A percentile compares a stretch with the other conserved stretches of the same genome.
Conservation (phyloP, 2,797 vertebrate genomes). For the Brachymystax lenok region DNA sequence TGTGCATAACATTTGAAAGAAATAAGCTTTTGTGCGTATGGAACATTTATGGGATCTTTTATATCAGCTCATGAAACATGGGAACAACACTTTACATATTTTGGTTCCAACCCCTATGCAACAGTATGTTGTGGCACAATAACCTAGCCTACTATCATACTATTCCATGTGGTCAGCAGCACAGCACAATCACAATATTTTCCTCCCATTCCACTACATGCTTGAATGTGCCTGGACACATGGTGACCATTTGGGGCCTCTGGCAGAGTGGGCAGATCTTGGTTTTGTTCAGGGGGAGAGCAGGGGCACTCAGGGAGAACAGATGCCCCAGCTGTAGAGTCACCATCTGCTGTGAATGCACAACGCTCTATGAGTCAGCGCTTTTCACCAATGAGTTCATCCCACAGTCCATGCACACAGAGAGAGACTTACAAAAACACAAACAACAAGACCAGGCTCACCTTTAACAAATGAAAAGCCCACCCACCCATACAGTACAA, state of each 20-base stretch:
- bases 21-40: no score
- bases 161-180: slow-evolving; percentile 21
- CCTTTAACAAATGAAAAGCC: background rate
- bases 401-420: slow-evolving; percentile 26
- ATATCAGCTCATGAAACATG: no score
- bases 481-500: background rate
- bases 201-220: slow-evolving; percentile 44
- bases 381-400: slow-evolving; percentile 59
- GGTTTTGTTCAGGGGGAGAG: slow-evolving; percentile 38
- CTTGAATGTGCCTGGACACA: slow-evolving; percentile 55
- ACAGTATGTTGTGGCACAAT: background rate
- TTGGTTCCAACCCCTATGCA: background rate
- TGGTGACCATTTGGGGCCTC: slow-evolving; percentile 55
- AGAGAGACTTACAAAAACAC: background rate
- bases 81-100: no score
- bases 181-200: slow-evolving; percentile 25
- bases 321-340: slow-evolving; percentile 57
- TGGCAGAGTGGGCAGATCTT: slow-evolving; percentile 45
- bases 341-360: slow-evolving; percentile 38
- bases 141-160: slow-evolving; percentile 1
- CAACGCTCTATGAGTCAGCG: slow-evolving; percentile 50
- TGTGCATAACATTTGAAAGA: background rate
- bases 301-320: slow-evolving; percentile 46
- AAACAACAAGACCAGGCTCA: no score
- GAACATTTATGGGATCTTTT: no score